Base-by-base conservation (phyloP, 2,888 invertebrate species). In the Willowsia nigromaculata region DNA sequence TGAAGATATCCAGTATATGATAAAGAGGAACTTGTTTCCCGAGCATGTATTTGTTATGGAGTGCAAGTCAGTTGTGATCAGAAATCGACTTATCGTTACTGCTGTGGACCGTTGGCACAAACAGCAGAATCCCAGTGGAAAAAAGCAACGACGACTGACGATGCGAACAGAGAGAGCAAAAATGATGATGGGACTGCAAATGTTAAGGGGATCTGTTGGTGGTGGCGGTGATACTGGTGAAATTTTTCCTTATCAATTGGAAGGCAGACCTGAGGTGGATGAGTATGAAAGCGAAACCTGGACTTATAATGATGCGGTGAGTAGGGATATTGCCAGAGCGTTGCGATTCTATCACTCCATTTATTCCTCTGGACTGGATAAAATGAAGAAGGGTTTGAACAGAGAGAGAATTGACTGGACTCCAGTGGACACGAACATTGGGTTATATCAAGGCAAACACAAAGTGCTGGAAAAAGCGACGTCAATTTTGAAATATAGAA, bases 1-100 rank as follows among this genome's bases (percentile, higher is more conserved):
- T 6, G 93, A 94, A 76, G 96, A 96, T 93, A 93, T 95, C 2
- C 94, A 95, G 90, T 94, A 94, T 53, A 95, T 96, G 94, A 88
- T 94, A 5, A 92, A 94, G 30, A 93, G 94, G 91, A 94, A 93
- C 93, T 94, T 94, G 47, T 94, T 96, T 80, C 96, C 96, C 0
- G 96, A 96, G 78, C 74, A 88, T 53, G 81, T 90, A 7, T 88
- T 62, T 53, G 50, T 88, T 3, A 50, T 90, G 43, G 81, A 91
- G 80, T 89, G 89, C 33, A 78, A 90, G 27, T 81, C 87, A 7
- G 47, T 89, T 1, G 86, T 53, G 13, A 90, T 91, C 18, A 11
- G 90, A 25, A 91, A 90, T 78, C 82, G 91, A 9, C 59, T 91
- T 0, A 62, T 91, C 15, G 65, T 81, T 15, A 80, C 81, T 1